These are phyloP conservation scores for Leucania comma DNA, from an alignment of 2,888 invertebrate genomes.

Conservation along the genomic window DNA sequence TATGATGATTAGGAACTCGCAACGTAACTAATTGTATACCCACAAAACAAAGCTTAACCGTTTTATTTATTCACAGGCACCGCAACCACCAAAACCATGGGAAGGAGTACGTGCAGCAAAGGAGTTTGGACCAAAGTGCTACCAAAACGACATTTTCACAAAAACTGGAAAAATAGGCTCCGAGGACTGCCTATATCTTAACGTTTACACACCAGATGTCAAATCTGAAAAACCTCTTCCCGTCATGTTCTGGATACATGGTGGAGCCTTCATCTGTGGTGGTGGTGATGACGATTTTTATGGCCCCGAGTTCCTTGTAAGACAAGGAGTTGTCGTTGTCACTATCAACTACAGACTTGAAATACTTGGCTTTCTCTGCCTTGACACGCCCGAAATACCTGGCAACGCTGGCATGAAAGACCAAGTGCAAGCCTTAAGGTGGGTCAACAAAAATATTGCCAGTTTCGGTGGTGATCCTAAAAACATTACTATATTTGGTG, in stretches of 20 bases:
- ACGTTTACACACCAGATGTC: slow-evolving; percentile 70
- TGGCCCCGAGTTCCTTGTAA: slow-evolving; percentile 71
- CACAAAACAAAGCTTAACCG: background rate
- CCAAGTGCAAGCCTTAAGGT: slow-evolving; percentile 70
- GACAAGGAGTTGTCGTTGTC: slow-evolving; percentile 68
- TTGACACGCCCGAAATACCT: slow-evolving; percentile 70
- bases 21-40: background rate
- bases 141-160: slow-evolving; percentile 43
- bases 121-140: slow-evolving; percentile 63
- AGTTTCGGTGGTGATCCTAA: slow-evolving; percentile 71
- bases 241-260: slow-evolving; percentile 71
- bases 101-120: slow-evolving; percentile 72
- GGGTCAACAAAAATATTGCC: slow-evolving; percentile 71
- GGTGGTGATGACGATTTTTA: slow-evolving; percentile 65
- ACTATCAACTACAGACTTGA: slow-evolving; percentile 70
- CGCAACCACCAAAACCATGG: slow-evolving; percentile 70
- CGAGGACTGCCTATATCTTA: slow-evolving; percentile 72
- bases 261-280: slow-evolving; percentile 66
- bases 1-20: too few species aligned
- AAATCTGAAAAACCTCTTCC: slow-evolving; percentile 61
- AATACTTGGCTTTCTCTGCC: slow-evolving; percentile 70
- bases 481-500: slow-evolving; percentile 73
- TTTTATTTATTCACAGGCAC: slow-evolving; percentile 49
- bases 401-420: slow-evolving; percentile 75
- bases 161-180: slow-evolving; percentile 39